Evolutionary conservation across 2,113 vertebrate genomes (phyloP), one percentile per base, ranked within the genome.

Genomic region (Phylloscopus trochilus): DNA sequence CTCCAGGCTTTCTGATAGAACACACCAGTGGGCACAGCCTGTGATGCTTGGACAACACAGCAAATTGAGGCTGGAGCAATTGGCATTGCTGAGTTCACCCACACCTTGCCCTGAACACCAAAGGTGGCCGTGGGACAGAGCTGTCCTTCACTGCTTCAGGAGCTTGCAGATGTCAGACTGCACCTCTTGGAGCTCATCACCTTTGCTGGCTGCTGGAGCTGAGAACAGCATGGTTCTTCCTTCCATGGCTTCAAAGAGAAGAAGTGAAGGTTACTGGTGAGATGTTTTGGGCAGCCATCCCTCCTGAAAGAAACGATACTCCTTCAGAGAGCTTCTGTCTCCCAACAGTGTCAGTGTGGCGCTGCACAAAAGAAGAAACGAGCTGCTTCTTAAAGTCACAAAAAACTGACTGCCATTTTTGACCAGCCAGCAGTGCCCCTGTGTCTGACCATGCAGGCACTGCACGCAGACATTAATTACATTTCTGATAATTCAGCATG

Each of bases 191-290:
- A 75, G 37, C n/a, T 4, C 63, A 77, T 66, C 21, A 39, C 44
- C 41, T 88, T 63, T 55, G 15, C 56, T 15, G 22, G 24, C 15
- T 28, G n/a, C 72, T 73, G 68, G 35, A 88, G 39, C 63, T 27
- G 55, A 80, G 33, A 63, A 14, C 26, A 74, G 39, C 0, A 0
- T 20, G 51, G 9, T 63, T 89, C 37, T 72, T 75, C 30, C 27
- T 67, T 66, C 43, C 31, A 11, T 0, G 9, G 59, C 31, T 70
- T 89, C 93, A 62, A 88, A 78, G 24, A 56, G 80, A 73, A 94
- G 80, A 85, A 80, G 20, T 79, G 70, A 87, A 89, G 83, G 85
- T 35, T 77, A 26, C 64, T 95, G 66, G 88, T 96, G 83, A 89
- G 88, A 87, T 84, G 58, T 90, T 97, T 87, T 56, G 84, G 89